These are phyloP conservation scores for Pituophis catenifer DNA, from an alignment of 2,113 vertebrate genomes.

Conservation along the genomic window DNA sequence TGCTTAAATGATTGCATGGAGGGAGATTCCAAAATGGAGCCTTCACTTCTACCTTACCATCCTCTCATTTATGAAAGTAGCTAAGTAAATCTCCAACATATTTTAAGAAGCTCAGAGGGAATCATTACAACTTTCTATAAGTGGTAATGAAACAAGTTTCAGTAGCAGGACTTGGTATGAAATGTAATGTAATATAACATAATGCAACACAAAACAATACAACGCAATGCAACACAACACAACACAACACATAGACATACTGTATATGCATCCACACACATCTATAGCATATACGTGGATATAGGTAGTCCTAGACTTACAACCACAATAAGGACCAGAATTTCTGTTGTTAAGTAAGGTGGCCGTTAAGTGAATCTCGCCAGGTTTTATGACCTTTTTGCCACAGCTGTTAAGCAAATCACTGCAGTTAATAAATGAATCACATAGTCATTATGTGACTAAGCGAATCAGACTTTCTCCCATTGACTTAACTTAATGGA, in stretches of 20 bases:
- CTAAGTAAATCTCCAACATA: neutral
- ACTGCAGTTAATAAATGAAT: neutral
- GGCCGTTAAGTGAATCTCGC: neutral
- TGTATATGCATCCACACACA: too few relatives aligned
- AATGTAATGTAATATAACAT: neutral
- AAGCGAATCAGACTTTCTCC: neutral
- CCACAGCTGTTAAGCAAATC: neutral
- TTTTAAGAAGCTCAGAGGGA: neutral
- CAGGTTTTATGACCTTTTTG: neutral
- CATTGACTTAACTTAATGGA: neutral
- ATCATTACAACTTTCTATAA: neutral
- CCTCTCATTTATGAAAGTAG: neutral
- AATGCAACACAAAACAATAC: too few relatives aligned
- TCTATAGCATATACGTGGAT: too few relatives aligned
- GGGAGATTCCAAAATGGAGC: neutral
- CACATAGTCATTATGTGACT: neutral
- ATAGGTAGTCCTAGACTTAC: too few relatives aligned
- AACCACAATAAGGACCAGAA: too few relatives aligned
- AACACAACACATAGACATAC: too few relatives aligned
- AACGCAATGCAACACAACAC: too few relatives aligned
- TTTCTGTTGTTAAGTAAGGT: too few relatives aligned
- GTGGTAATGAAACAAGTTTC: neutral
- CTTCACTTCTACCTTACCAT: neutral
- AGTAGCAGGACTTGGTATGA: neutral
- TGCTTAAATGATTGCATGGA: neutral